phyloP scores from a whole-genome alignment of 2,797 vertebrate genomes.

The Lepilemur ruficaudatus region DNA sequence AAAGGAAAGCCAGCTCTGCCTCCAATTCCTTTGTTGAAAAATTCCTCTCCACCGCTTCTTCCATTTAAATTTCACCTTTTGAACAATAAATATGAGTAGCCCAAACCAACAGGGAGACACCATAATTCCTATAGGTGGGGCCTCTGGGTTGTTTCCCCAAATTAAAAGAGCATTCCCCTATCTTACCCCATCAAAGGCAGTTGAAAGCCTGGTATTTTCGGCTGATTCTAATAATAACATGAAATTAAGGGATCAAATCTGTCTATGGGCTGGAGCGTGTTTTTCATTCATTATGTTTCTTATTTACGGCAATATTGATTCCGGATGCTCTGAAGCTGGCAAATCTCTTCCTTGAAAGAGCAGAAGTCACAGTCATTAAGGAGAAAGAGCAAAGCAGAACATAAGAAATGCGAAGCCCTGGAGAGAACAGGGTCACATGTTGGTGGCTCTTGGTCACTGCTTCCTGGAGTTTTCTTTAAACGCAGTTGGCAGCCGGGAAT shows the following conservation, averaged over 20 bases:
- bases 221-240: constrained; percentile 49
- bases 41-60: neutral
- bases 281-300: constrained; percentile 68
- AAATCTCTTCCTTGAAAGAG: constrained; percentile 53
- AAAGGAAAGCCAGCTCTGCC: neutral
- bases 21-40: neutral
- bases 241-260: constrained; percentile 63
- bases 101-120: neutral
- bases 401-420: neutral
- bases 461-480: neutral
- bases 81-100: neutral
- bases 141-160: neutral
- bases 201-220: neutral
- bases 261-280: constrained; percentile 40
- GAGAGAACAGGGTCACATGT: neutral
- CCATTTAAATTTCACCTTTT: neutral
- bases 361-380: constrained; percentile 41
- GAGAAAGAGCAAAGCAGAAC: neutral
- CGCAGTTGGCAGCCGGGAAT: neutral
- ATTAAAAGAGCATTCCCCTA: neutral
- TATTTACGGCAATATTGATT: constrained; percentile 71
- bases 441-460: accelerated
- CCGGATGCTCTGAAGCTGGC: constrained; percentile 44
- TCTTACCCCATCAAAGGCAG: neutral
- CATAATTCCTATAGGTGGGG: neutral